A percentile compares a stretch with the other conserved stretches of the same genome.
These are phyloP conservation scores for Chalcosyrphus nemorum DNA, from an alignment of 2,888 invertebrate genomes.

Conservation along the genomic window DNA sequence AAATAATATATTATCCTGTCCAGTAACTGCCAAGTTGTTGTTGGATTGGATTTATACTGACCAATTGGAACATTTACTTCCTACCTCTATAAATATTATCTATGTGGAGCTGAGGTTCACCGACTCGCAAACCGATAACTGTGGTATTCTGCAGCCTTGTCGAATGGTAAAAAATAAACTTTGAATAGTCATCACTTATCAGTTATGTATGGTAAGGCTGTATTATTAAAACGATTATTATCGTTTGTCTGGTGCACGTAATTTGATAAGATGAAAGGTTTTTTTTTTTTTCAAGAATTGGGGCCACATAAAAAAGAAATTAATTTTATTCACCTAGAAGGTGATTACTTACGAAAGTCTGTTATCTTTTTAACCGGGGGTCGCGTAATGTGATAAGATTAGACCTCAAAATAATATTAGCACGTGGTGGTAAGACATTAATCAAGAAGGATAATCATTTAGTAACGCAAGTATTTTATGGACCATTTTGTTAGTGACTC, in stretches of 20 bases:
- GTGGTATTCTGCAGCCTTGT: neutral
- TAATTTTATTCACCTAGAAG: neutral
- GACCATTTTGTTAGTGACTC: neutral
- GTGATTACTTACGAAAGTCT: neutral
- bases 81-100: neutral
- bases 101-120: neutral
- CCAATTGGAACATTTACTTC: neutral
- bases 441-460: neutral
- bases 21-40: neutral
- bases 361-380: slow-evolving; percentile 1
- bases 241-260: slow-evolving; percentile 41
- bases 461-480: neutral
- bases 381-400: slow-evolving; percentile 19
- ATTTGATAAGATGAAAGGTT: slow-evolving; percentile 27
- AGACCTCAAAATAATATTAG: neutral
- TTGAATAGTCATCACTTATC: too few species aligned
- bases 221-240: slow-evolving; percentile 27
- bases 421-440: neutral
- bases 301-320: neutral
- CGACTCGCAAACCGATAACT: neutral
- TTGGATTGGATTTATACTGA: neutral
- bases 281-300: neutral
- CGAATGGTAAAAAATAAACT: neutral
- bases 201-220: neutral
- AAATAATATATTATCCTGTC: neutral